These are phyloP conservation scores for Boleophthalmus pectinirostris DNA, from an alignment of 2,113 vertebrate species.

Conservation along the genomic window DNA sequence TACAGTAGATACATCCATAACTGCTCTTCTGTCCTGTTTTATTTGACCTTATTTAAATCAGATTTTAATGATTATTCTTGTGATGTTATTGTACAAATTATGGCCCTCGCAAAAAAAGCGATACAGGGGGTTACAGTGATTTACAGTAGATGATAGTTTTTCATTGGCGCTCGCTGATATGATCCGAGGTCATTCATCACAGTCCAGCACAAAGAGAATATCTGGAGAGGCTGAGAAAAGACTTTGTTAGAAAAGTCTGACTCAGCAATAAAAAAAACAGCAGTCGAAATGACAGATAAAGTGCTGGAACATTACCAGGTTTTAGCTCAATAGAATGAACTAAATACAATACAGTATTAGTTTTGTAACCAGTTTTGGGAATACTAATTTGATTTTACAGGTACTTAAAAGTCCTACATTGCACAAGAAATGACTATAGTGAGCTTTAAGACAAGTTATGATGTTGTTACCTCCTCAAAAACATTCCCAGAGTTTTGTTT, in stretches of 20 bases:
- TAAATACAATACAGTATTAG: not conserved
- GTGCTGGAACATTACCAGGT: not conserved
- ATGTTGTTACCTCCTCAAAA: too few species aligned
- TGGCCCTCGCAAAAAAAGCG: not conserved
- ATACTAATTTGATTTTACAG: too few species aligned
- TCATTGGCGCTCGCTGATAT: not conserved
- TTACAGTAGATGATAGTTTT: not conserved
- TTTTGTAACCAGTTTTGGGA: too few species aligned
- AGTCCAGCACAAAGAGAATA: slow-evolving; percentile 1
- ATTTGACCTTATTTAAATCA: too few species aligned
- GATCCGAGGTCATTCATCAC: slow-evolving; percentile 5
- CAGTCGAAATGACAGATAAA: slow-evolving; percentile 4
- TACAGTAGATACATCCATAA: too few species aligned
- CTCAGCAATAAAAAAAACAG: not conserved
- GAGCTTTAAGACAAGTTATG: too few species aligned
- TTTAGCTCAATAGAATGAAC: not conserved
- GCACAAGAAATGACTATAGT: too few species aligned
- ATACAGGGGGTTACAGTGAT: not conserved
- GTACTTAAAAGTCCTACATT: too few species aligned
- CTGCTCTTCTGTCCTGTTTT: too few species aligned
- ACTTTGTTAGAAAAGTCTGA: not conserved
- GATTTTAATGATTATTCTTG: not conserved
- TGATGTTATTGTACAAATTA: not conserved
- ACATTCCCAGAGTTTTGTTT: too few species aligned
- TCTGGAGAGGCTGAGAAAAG: slow-evolving; percentile 11